A percentile compares a stretch with the other conserved stretches of the same genome.
These are phyloP conservation scores for Drosophila pandora DNA, from an alignment of 1,140 invertebrate genomes.

Conservation along the genomic window DNA sequence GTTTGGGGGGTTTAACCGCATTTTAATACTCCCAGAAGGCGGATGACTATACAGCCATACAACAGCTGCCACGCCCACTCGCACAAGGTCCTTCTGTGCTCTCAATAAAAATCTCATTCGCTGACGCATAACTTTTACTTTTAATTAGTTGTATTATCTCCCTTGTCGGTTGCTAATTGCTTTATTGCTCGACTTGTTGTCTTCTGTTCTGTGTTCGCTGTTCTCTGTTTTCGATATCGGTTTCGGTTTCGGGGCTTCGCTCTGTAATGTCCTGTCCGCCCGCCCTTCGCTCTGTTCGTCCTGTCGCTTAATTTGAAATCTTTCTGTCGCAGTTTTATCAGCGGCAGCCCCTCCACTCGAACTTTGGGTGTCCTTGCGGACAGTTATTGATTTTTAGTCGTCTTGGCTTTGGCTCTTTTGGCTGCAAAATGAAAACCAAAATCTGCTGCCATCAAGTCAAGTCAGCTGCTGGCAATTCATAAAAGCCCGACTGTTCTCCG, in stretches of 20 bases:
- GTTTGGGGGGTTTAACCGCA: slow-evolving; percentile 45
- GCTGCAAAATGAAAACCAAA: slow-evolving; percentile 73
- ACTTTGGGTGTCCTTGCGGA: slow-evolving; percentile 61
- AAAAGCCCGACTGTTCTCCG: slow-evolving; percentile 49
- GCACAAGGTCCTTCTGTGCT: slow-evolving; percentile 32
- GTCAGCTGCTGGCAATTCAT: slow-evolving; percentile 77
- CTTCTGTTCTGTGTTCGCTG: slow-evolving; percentile 6
- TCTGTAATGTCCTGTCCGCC: slow-evolving; percentile 26
- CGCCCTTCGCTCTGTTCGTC: slow-evolving; percentile 21
- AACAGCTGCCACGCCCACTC: slow-evolving; percentile 39
- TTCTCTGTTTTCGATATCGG: slow-evolving; percentile 16
- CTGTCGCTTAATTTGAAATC: slow-evolving; percentile 64
- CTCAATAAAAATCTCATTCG: slow-evolving; percentile 80
- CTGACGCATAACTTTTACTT: slow-evolving; percentile 82
- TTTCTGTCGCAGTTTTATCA: slow-evolving; percentile 80
- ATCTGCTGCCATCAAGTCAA: slow-evolving; percentile 65
- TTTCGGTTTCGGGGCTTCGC: slow-evolving; percentile 21
- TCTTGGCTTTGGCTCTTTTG: slow-evolving; percentile 47
- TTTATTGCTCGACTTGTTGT: slow-evolving; percentile 66
- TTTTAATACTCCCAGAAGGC: slow-evolving; percentile 68
- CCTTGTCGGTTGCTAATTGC: slow-evolving; percentile 78
- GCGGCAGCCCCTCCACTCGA: slow-evolving; percentile 14
- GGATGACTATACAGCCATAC: slow-evolving; percentile 36
- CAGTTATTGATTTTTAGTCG: slow-evolving; percentile 73
- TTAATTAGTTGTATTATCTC: slow-evolving; percentile 82